Base-by-base conservation (phyloP, 2,888 invertebrate genomes). In the Cerastoderma edule region DNA sequence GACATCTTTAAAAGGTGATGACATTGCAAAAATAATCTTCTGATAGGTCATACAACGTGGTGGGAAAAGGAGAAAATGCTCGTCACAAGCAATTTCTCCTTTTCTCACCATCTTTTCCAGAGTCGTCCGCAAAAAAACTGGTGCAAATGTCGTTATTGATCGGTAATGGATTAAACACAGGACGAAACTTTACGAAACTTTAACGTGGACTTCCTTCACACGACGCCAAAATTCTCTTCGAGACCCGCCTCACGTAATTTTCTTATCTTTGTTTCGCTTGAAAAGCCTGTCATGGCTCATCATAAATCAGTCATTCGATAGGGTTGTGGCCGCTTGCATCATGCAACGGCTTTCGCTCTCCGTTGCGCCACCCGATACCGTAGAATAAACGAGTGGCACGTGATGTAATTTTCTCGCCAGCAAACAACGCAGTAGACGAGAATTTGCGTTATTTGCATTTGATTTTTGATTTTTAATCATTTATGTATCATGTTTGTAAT, bases 281-380 rank as follows among this genome's bases (percentile, higher is more conserved):
- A 19, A 65, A 32, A 65, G 24, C 30, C 48, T 46, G 48, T 46
- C 46, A 57, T 28, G 33, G 48, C 33, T 32, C 50, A 33, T 50
- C 48, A 66, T 66, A 66, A 66, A 66, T 66, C 66, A 66, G n/a
- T 2, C 48, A 66, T 66, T 16, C 35, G 53, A 66, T 66, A 66
- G 33, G 13, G 50, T 66, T 66, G 66, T 48, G 22, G n/a, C 33
- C 10, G n/a, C 39, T 19, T 60, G 60, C 60, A 60, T 27, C 24
- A 60, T 60, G 60, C 60, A 60, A 39, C 39, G 39, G 0, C 10
- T 24, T 24, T 39, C 60, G 27, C 39, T 60, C 60, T 60, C 60
- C 60, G 27, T 60, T 60, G 27, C 60, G 56, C 56, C 28, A 56
- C 39, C 48, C 13, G 65, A 65, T 22, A 28, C 65, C 65, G 65